Percentiles rank a stretch among this genome's conserved stretches.
These are phyloP conservation scores for Xerus rutilus DNA, from an alignment of 2,797 vertebrate genomes.

Conservation along the genomic window DNA sequence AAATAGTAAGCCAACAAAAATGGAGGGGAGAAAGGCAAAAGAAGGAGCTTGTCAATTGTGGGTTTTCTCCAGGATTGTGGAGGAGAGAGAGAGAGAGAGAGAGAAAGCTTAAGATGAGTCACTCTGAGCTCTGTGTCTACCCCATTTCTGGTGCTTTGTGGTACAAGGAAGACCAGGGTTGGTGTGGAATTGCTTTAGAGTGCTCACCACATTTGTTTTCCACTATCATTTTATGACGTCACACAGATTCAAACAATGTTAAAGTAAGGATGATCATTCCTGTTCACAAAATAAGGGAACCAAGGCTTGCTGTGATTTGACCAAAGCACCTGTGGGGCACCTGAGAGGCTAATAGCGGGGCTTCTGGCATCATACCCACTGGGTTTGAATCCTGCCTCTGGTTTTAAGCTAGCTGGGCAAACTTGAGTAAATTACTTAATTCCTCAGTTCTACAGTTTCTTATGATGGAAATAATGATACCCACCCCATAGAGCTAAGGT, in stretches of 20 bases:
- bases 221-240: not conserved
- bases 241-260: not conserved
- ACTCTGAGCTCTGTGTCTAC: not conserved
- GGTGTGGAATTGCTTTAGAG: not conserved
- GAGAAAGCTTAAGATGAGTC: not conserved
- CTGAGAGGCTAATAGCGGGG: not conserved
- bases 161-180: not conserved
- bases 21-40: not conserved
- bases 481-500: not conserved
- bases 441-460: not conserved
- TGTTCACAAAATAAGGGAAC: not conserved
- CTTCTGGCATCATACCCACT: not conserved
- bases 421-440: not conserved
- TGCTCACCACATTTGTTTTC: not conserved
- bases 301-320: not conserved
- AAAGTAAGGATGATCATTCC: not conserved
- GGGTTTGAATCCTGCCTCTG: not conserved
- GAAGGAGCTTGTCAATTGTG: not conserved
- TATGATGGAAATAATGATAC: not conserved
- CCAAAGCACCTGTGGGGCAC: not conserved
- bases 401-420: not conserved
- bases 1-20: not conserved
- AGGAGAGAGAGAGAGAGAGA: not conserved
- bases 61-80: conserved; percentile 33
- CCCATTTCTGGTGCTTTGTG: too few species aligned